Percentiles rank a stretch among this genome's conserved stretches.
phyloP scores from a whole-genome alignment of 1,140 invertebrate species.

The Lordiphosa clarofinis region DNA sequence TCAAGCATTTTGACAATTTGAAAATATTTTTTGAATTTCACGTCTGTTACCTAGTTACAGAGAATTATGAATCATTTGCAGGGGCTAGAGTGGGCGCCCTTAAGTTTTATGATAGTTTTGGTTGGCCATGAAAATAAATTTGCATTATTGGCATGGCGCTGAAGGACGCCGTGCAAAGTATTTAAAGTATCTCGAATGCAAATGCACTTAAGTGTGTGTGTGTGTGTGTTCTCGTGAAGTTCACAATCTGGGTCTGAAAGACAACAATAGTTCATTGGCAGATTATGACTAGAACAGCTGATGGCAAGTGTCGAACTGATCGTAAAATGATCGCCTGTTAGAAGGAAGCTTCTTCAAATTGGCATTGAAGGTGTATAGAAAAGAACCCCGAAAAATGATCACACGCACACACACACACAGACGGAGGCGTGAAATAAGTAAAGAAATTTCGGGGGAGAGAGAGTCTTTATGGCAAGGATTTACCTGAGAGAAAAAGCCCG shows the following conservation, averaged over 20 bases:
- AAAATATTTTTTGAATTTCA: constrained; percentile 30
- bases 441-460: constrained; percentile 35
- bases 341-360: constrained; percentile 43
- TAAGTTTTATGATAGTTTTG: no score
- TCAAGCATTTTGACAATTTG: constrained; percentile 20
- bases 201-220: no score
- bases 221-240: no score
- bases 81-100: no score
- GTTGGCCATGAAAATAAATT: constrained; percentile 21
- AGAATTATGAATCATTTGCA: constrained; percentile 41
- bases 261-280: constrained; percentile 16
- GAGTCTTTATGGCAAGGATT: constrained; percentile 66
- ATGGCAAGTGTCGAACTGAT: constrained; percentile 10
- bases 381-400: constrained; percentile 73
- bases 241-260: constrained; percentile 14
- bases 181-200: constrained; percentile 47
- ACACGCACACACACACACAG: constrained; percentile 12
- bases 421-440: constrained; percentile 55
- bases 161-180: constrained; percentile 61
- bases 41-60: constrained; percentile 28
- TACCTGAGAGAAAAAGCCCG: constrained; percentile 15
- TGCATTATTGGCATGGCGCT: no score
- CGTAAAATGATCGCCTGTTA: constrained; percentile 34
- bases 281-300: constrained; percentile 24
- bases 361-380: constrained; percentile 69